These are phyloP conservation scores for Gonioctena quinquepunctata DNA, from an alignment of 1,140 invertebrate genomes.

Conservation along the genomic window DNA sequence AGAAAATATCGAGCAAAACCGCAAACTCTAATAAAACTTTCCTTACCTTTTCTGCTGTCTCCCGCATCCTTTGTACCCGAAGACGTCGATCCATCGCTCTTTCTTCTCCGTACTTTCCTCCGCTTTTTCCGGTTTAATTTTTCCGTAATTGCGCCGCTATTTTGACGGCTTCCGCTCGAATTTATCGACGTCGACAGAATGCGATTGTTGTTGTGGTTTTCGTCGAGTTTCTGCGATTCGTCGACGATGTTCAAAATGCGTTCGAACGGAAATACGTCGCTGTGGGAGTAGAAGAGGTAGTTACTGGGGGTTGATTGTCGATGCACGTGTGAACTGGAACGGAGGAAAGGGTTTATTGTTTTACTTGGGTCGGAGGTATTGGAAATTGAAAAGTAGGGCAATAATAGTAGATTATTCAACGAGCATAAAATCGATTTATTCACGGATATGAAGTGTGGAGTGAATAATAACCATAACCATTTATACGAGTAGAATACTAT, in stretches of 20 bases:
- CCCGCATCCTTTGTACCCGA: neutral
- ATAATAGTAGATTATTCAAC: no score
- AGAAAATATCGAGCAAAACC: neutral
- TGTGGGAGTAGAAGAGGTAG: conserved; percentile 31
- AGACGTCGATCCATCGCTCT: conserved; percentile 29
- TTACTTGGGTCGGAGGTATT: no score
- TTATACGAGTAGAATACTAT: no score
- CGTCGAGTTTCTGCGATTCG: conserved; percentile 23
- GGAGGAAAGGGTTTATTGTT: no score
- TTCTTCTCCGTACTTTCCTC: conserved; percentile 19
- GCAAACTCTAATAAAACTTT: neutral
- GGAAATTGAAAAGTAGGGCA: no score
- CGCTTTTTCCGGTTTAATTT: conserved; percentile 22
- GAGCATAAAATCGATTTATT: no score
- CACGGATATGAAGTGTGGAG: no score
- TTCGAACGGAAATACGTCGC: conserved; percentile 36
- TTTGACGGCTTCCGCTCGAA: conserved; percentile 9
- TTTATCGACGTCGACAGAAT: neutral
- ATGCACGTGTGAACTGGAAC: neutral
- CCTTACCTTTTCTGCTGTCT: neutral
- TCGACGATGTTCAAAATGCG: conserved; percentile 22
- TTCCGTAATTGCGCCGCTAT: conserved; percentile 13
- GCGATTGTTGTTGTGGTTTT: conserved; percentile 18
- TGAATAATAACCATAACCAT: no score
- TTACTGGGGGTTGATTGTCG: neutral